Evolutionary conservation across 2,888 invertebrate species (phyloP), one percentile per base, ranked within the genome.

Genomic region (Epirrhoe alternata): DNA sequence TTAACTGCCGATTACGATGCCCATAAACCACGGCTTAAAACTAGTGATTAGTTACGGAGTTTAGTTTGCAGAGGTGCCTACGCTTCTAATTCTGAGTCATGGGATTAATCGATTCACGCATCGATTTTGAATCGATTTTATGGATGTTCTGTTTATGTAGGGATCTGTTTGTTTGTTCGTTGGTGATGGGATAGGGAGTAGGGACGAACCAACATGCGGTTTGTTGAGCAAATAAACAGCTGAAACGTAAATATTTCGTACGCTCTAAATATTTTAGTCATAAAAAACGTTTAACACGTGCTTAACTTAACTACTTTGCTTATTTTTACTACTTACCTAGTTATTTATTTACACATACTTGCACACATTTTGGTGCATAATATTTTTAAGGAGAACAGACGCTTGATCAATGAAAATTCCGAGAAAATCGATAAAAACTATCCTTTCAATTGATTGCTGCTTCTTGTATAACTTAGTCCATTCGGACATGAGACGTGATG

Each of bases 31-130:
- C 73, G 71, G 75, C 75, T 79, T 78, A 70, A 77, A 73, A 74
- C 80, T 81, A 83, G 81, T 79, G 82, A 87, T 88, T 85, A 78
- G 88, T 88, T 86, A 80, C 86, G 86, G 82, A 77, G 75, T 78
- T 84, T 77, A 80, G 78, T 79, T 84, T 76, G 79, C 80, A 80
- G 88, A 86, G 81, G 82, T 72, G 78, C 83, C 85, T 77, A 84
- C 83, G 85, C 85, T 77, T 84, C 78, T 79, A 74, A 71, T 70
- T 68, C 67, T 83, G 81, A 85, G 72, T 85, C 80, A 87, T 83
- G 78, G 79, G 76, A 74, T 77, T 77, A 84, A 85, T 86, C 84
- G 79, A 81, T 83, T 81, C 77, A 78, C 73, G 71, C 70, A 75
- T 82, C 74, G 78, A 80, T 80, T 78, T 74, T 75, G 77, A 76